Evolutionary conservation across 1,140 invertebrate genomes (phyloP).

Genomic region (Drosophila prosaltans): DNA sequence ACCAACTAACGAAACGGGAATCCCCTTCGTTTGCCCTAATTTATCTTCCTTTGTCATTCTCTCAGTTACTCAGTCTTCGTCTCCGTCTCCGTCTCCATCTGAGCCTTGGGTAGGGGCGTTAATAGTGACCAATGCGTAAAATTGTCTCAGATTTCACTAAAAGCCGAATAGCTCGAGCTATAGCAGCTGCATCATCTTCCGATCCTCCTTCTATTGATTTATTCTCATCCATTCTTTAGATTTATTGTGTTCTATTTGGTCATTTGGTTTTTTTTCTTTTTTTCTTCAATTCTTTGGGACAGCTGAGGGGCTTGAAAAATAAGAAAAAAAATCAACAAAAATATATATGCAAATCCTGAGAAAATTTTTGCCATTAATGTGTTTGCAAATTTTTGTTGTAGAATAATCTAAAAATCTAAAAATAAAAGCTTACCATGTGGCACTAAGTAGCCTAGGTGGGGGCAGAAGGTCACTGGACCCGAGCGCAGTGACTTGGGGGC

Average conservation of each 20-base stretch:
- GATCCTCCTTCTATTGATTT: conserved; percentile 56
- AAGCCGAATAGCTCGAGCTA: conserved; percentile 7
- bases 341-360: background rate
- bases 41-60: conserved; percentile 5
- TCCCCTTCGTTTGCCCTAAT: conserved; percentile 14
- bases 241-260: conserved; percentile 41
- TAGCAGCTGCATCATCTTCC: conserved; percentile 21
- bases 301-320: conserved; percentile 4
- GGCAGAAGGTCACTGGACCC: no score
- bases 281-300: background rate
- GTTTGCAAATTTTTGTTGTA: no score
- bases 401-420: no score
- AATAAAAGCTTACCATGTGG: no score
- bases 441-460: no score
- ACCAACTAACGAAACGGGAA: background rate
- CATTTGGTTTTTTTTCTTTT: conserved; percentile 1
- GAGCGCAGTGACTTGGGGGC: no score
- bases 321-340: background rate
- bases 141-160: conserved; percentile 59
- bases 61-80: background rate
- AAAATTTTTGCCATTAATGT: background rate
- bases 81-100: conserved; percentile 12
- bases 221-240: conserved; percentile 42
- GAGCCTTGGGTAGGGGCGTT: conserved; percentile 39
- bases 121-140: conserved; percentile 68